phyloP scores from a whole-genome alignment of 1,140 invertebrate species.

The Akabosia matsudoensis region DNA sequence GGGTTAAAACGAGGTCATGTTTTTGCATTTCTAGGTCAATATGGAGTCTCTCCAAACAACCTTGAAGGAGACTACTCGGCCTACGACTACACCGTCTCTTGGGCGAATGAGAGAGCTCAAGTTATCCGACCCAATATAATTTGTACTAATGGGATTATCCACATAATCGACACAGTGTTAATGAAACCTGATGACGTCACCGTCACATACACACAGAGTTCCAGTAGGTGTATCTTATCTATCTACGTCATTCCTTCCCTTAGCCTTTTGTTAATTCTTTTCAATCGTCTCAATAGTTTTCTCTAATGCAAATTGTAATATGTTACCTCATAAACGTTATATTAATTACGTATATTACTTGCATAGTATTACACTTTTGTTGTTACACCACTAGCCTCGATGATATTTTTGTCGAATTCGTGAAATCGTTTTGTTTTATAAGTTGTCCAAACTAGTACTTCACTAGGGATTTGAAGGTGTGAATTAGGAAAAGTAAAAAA shows the following conservation, averaged over 20 bases:
- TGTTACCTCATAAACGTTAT: background rate
- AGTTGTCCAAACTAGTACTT: no score
- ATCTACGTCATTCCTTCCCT: constrained; percentile 42
- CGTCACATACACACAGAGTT: constrained; percentile 59
- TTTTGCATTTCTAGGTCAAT: constrained; percentile 3
- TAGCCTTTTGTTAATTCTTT: constrained; percentile 46
- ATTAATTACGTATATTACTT: background rate
- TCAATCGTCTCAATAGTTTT: background rate
- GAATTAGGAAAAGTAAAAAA: no score
- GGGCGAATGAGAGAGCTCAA: constrained; percentile 57
- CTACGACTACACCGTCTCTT: constrained; percentile 6
- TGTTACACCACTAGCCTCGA: no score
- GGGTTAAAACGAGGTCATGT: background rate
- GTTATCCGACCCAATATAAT: constrained; percentile 84
- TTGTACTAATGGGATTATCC: constrained; percentile 89
- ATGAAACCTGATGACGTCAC: constrained; percentile 77
- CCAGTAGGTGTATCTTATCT: constrained; percentile 25
- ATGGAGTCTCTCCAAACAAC: constrained; percentile 14
- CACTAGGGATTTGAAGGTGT: no score
- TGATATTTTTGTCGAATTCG: no score
- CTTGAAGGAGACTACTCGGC: constrained; percentile 14
- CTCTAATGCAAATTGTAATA: constrained; percentile 8
- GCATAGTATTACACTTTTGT: no score
- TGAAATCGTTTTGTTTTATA: background rate
- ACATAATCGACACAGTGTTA: constrained; percentile 82